These are phyloP conservation scores for Periphyllus acericola DNA, from an alignment of 2,888 invertebrate genomes.

Conservation along the genomic window DNA sequence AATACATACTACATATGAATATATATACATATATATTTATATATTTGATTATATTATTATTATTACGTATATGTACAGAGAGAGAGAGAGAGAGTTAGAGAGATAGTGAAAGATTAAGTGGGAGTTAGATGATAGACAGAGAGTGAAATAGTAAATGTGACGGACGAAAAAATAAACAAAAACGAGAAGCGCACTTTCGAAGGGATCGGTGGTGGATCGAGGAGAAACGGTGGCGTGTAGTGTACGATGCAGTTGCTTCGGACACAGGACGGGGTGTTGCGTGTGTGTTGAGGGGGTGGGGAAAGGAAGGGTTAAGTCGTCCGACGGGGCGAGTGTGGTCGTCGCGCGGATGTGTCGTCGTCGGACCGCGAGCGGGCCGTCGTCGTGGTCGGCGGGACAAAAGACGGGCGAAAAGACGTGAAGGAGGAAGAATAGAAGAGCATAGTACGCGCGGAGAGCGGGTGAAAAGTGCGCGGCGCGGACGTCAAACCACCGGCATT, in stretches of 20 bases:
- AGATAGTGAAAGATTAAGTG: neutral
- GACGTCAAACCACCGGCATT: conserved; percentile 62
- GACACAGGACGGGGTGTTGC: neutral
- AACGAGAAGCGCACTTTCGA: conserved; percentile 14
- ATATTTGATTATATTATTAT: neutral
- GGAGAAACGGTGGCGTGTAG: too few relatives aligned
- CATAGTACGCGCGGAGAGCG: conserved; percentile 61
- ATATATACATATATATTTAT: neutral
- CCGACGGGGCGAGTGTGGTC: conserved; percentile 14
- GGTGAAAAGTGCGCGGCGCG: conserved; percentile 59
- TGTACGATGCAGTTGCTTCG: neutral
- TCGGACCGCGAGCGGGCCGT: neutral
- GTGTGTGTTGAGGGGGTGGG: neutral
- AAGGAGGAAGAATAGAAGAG: conserved; percentile 61
- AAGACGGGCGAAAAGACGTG: conserved; percentile 54
- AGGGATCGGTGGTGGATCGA: neutral
- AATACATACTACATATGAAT: neutral
- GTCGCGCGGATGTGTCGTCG: neutral
- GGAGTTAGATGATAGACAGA: neutral
- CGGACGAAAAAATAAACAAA: conserved; percentile 10
- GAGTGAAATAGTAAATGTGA: neutral
- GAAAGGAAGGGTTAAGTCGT: conserved; percentile 9
- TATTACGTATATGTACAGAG: neutral
- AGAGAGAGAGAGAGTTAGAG: neutral
- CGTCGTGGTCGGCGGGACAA: conserved; percentile 14